Evolutionary conservation across 1,140 invertebrate species (phyloP), one percentile per base, ranked within the genome.

Genomic region (Diuraphis noxia): DNA sequence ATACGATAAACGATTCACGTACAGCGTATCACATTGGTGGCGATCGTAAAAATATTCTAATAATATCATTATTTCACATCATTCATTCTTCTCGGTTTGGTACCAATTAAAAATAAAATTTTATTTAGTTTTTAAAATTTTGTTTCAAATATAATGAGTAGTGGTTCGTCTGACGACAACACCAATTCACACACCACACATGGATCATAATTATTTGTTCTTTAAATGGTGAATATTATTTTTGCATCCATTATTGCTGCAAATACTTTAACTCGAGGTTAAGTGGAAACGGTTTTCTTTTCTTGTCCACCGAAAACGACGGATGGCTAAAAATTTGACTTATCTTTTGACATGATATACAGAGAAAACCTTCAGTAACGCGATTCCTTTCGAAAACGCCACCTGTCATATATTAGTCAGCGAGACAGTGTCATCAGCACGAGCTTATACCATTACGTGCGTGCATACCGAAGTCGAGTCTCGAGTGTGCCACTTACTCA

Each of bases 271-370:
- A n/a, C n/a, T n/a, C n/a, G n/a, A n/a, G n/a, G n/a, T n/a, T n/a
- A n/a, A n/a, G n/a, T n/a, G n/a, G n/a, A n/a, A n/a, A n/a, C n/a
- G n/a, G n/a, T n/a, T n/a, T n/a, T 63, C 23, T 63, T 13, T 17
- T 0, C 9, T 56, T n/a, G n/a, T 7, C 30, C 5, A 13, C 4
- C 4, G 13, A n/a, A n/a, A 5, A 25, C 4, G 4, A n/a, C 10
- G 56, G 0, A n/a, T n/a, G 21, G 30, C 30, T 13, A 10, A n/a
- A n/a, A n/a, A 17, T 4, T 6, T 13, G 9, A n/a, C 0, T 17
- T 63, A n/a, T 4, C 21, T 7, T 21, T 4, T 49, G 6, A n/a
- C 19, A 4, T 21, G 46, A 49, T 21, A 23, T 21, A 63, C 13
- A 63, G n/a, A 17, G 30, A 17, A n/a, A 17, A 30, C 17, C 10